Evolutionary conservation across 2,113 vertebrate species (phyloP), one percentile per base, ranked within the genome.

Genomic region (Reinhardtius hippoglossoides): DNA sequence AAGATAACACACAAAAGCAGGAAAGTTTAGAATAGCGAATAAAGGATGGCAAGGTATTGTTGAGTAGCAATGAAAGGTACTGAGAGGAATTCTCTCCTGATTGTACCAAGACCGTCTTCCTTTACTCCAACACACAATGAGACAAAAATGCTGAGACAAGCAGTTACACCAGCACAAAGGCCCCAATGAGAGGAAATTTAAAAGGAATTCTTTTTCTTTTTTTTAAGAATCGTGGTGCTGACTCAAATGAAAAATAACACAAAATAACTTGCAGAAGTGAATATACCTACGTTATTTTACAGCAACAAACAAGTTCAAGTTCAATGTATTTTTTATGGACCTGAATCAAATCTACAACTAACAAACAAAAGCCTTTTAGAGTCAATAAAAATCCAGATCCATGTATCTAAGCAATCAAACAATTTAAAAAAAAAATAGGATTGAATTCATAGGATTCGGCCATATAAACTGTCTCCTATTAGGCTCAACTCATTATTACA

Each of bases 91-190:
- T 76, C 78, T 72, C 24, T 60, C 44, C 21, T 69, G 58, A 81
- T 44, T 75, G 63, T 69, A 73, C 46, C 10, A 40, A 70, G 46
- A 48, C 15, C 4, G 18, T 67, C 57, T 76, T 42, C 26, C 74
- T 64, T 74, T 61, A 64, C 57, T 60, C 35, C 26, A 76, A 59
- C 42, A 9, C 75, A 75, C 64, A 81, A 72, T 67, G 57, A 72
- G 59, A 62, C 18, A 40, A 67, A 85, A 67, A 68, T 80, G 77
- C 87, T 70, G 74, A 83, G 59, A 84, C 50, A 77, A 81, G 69
- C 69, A 82, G 69, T 48, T 64, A 60, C 40, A 48, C 13, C 40
- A 48, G 67, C 68, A 77, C 76, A 74, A 63, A 21, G 60, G 65
- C 56, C 40, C 57, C 9, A 57, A 21, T 78, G 68, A 73, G 76